Evolutionary conservation across 2,888 invertebrate genomes (phyloP).

Genomic region (Ceriagrion tenellum): DNA sequence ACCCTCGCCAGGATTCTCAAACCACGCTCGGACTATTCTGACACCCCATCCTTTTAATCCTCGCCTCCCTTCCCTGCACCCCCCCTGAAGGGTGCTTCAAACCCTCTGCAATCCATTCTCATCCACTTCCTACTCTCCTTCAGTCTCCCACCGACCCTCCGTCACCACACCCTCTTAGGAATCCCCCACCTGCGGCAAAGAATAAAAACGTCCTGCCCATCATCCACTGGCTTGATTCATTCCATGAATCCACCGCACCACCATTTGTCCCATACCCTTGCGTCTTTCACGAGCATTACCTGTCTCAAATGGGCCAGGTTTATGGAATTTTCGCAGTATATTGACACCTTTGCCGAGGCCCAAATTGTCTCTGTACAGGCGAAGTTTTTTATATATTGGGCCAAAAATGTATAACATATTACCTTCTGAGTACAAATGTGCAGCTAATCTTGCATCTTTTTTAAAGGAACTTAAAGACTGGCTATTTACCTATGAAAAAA

Average conservation of each 20-base stretch:
- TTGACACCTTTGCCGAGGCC: too few relatives aligned
- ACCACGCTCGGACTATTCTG: conserved; percentile 29
- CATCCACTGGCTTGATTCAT: background rate
- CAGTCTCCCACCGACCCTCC: background rate
- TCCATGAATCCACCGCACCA: background rate
- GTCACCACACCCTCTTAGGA: background rate
- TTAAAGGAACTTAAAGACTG: too few relatives aligned
- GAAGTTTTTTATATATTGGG: too few relatives aligned
- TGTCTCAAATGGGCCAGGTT: too few relatives aligned
- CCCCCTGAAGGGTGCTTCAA: conserved; percentile 26
- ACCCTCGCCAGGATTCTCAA: conserved; percentile 17
- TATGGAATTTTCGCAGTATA: too few relatives aligned
- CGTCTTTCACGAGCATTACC: too few relatives aligned
- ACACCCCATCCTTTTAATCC: conserved; percentile 52
- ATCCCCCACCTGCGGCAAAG: background rate
- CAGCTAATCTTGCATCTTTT: too few relatives aligned
- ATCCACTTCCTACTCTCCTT: background rate
- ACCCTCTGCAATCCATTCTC: background rate
- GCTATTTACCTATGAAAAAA: too few relatives aligned
- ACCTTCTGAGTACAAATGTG: too few relatives aligned
- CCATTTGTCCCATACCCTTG: background rate
- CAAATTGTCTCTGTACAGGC: too few relatives aligned
- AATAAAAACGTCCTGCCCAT: background rate
- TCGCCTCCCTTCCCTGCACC: conserved; percentile 38
- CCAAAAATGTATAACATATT: too few relatives aligned